Conservation (phyloP, 2,888 invertebrate genomes). For the Metalampra italica region DNA sequence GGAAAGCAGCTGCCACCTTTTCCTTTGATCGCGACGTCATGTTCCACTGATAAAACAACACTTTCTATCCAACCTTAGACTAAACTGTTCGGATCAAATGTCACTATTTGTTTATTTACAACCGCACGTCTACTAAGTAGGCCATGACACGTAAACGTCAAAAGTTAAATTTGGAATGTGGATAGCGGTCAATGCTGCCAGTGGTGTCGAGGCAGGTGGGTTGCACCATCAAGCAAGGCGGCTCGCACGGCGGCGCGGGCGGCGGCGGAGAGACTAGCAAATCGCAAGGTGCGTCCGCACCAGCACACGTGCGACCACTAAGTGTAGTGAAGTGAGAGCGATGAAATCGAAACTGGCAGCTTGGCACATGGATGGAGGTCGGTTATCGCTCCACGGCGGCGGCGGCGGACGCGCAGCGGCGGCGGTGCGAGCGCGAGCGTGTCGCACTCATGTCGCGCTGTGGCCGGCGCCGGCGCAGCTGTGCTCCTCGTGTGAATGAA, state of each 20-base stretch:
- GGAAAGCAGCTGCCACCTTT: slow-evolving; percentile 88
- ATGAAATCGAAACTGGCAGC: slow-evolving; percentile 52
- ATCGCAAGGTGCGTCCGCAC: slow-evolving; percentile 34
- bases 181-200: slow-evolving; percentile 15
- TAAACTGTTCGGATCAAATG: slow-evolving; percentile 25
- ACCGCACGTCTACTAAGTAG: slow-evolving; percentile 34
- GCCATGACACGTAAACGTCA: slow-evolving; percentile 52
- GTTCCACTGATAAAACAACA: slow-evolving; percentile 47
- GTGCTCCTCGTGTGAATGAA: slow-evolving; percentile 32
- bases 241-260: slow-evolving; percentile 39
- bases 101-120: slow-evolving; percentile 36
- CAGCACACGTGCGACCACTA: slow-evolving; percentile 57
- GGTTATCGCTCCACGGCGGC: slow-evolving; percentile 56
- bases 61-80: slow-evolving; percentile 39
- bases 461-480: slow-evolving; percentile 22
- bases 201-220: slow-evolving; percentile 14
- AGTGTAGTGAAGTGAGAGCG: slow-evolving; percentile 57
- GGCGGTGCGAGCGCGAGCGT: slow-evolving; percentile 42
- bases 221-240: slow-evolving; percentile 24
- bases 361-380: slow-evolving; percentile 55
- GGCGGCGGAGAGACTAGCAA: too few relatives aligned
- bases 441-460: slow-evolving; percentile 34
- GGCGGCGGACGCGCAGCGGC: slow-evolving; percentile 34
- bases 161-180: slow-evolving; percentile 38
- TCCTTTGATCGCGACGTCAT: slow-evolving; percentile 90